Evolutionary conservation across 2,113 vertebrate species (phyloP).

Genomic region (Melanerpes formicivorus): DNA sequence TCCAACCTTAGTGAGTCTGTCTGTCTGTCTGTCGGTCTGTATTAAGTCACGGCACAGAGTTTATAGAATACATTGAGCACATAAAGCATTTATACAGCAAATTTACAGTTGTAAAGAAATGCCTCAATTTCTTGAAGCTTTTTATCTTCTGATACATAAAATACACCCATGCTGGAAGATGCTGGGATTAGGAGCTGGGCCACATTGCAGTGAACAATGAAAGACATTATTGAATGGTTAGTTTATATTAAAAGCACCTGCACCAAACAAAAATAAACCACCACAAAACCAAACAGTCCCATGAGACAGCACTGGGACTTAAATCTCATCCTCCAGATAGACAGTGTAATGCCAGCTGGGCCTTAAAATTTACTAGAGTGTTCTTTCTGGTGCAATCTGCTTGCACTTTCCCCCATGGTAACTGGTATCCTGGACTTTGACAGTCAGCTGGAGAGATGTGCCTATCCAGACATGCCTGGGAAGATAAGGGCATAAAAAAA

Average conservation of each 20-base stretch:
- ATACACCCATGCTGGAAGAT: not conserved
- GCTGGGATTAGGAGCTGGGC: not conserved
- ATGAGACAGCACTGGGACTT: not conserved
- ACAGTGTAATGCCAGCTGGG: not conserved
- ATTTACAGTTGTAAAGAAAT: not conserved
- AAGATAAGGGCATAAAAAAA: not conserved
- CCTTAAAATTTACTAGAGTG: not conserved
- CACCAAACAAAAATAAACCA: not conserved
- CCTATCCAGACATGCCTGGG: not conserved
- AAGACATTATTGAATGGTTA: not conserved
- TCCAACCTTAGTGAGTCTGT: too few relatives aligned
- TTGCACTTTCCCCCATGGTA: not conserved
- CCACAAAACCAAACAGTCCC: not conserved
- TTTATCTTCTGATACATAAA: not conserved
- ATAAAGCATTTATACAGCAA: not conserved
- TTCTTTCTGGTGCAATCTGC: not conserved
- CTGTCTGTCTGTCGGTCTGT: too few relatives aligned
- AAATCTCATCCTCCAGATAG: not conserved
- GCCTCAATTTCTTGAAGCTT: not conserved
- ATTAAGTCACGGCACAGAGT: not conserved
- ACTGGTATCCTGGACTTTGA: not conserved
- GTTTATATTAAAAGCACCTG: not conserved
- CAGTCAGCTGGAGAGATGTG: not conserved
- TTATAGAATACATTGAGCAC: not conserved
- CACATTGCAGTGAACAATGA: not conserved